Base-by-base conservation (phyloP, 2,888 invertebrate species). In the Schizotus pectinicornis region DNA sequence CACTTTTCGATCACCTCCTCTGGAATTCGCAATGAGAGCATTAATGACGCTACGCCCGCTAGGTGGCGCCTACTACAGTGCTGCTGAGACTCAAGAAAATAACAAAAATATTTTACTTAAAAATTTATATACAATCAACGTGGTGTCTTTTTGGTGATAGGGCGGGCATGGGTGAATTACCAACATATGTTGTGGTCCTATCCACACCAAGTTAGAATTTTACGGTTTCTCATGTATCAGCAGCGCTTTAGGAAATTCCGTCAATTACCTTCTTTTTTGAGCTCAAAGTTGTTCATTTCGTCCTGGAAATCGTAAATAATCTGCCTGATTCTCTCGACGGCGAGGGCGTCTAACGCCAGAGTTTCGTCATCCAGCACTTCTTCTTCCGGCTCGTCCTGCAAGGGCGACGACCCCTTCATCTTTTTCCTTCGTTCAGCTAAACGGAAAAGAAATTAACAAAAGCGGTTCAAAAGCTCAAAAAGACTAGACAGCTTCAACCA, bases 241-340 rank as follows among this genome's bases (percentile, higher is more conserved):
- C 22, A 39, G 11, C 7, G 38, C 35, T 50, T n/a, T 46, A 9
- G 34, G 35, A 43, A 36, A 7, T 33, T 38, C 6, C 22, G 13
- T 48, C 11, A 8, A 3, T 69, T 64, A 84, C 87, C 86, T 76
- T 86, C 85, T 80, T 86, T 85, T 77, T 85, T 82, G 58, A 82
- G 76, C 76, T 87, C 86, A 77, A 86, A 88, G 81, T 87, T 88
- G 76, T 84, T 85, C 83, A 90, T 86, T 77, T 91, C 90, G 71
- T 87, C 85, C 78, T 88, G 86, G 80, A 95, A 94, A 76, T 97
- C 96, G 41, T 85, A 82, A 73, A 94, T 84, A 68, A 96, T 88
- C 74, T 90, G 89, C 70, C 85, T 85, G 70, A 98, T 92, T 49
- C 91, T 84, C 33, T 90, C 85, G 67, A 88, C 82, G 8, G 94